phyloP scores from a whole-genome alignment of 2,888 invertebrate genomes.

The Rotaria macrura region DNA sequence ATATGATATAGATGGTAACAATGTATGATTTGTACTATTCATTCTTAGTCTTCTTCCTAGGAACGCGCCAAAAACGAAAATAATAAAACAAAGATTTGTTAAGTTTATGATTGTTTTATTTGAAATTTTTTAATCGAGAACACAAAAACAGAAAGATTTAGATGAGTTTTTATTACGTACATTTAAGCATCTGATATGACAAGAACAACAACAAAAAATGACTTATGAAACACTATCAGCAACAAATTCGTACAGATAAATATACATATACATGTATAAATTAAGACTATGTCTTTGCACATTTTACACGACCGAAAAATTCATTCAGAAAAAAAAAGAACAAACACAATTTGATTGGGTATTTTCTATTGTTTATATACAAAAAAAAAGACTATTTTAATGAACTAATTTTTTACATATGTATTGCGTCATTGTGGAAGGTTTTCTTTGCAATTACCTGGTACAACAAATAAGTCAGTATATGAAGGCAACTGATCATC shows the following conservation, averaged over 20 bases:
- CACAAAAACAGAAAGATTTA: background rate
- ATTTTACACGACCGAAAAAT: background rate
- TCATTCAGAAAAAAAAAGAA: background rate
- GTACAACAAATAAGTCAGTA: slow-evolving; percentile 6
- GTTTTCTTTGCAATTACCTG: background rate
- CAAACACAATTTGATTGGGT: background rate
- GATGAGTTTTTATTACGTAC: background rate
- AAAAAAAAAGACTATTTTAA: background rate
- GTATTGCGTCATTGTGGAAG: background rate
- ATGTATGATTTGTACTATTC: background rate
- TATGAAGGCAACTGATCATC: background rate
- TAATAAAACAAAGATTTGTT: background rate
- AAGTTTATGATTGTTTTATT: background rate
- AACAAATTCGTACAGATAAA: background rate
- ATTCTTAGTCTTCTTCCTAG: background rate
- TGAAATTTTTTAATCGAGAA: background rate
- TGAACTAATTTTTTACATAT: background rate
- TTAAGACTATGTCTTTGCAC: background rate
- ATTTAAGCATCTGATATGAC: background rate
- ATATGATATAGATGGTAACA: background rate
- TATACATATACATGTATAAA: background rate
- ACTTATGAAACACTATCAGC: background rate
- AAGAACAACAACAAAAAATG: background rate
- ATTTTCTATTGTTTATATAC: background rate
- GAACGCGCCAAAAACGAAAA: background rate